Base-by-base conservation (phyloP, 2,113 vertebrate genomes). In the Manacus vitellinus region DNA sequence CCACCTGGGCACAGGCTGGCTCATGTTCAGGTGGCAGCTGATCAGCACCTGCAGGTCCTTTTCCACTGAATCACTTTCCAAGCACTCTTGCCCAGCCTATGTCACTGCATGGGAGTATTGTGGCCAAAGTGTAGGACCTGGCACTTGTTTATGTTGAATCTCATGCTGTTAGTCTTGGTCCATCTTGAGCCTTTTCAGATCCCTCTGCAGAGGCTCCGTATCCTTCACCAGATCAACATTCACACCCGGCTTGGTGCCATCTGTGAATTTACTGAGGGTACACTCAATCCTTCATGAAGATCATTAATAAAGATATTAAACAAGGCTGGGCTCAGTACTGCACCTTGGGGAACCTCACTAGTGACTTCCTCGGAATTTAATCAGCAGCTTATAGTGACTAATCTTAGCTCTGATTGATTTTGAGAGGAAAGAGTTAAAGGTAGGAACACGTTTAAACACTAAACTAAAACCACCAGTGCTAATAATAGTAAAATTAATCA, bases 401-500 rank as follows among this genome's bases (percentile, higher is more conserved):
- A 88, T 46, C 41, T 58, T 88, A 91, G 67, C 41, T 39, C 2
- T 12, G 12, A 85, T 1, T 77, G 11, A 84, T 75, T 94, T 33
- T 58, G 66, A 92, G 55, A 91, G 55, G 17, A 65, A 80, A 87
- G 28, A 82, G 77, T 39, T 85, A 52, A 95, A 33, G 14, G 17
- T 14, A 91, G 6, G 37, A 73, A 59, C 35, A 52, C 2, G n/a
- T 56, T 89, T 68, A 72, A 90, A 56, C 49, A 44, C 33, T 66
- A 81, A 88, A 91, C 20, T 4, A 76, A 61, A 88, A 49, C 4
- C 24, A 27, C 22, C 4, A 44, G 19, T 17, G 4, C 33, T 49
- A 76, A 43, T 9, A 49, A 28, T 9, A 80, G 43, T 76, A 23
- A 41, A 85, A 79, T 59, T 30, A 55, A 24, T 14, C 41, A 49